Evolutionary conservation across 2,797 vertebrate species (phyloP).

Genomic region (Poeciliopsis turneri): DNA sequence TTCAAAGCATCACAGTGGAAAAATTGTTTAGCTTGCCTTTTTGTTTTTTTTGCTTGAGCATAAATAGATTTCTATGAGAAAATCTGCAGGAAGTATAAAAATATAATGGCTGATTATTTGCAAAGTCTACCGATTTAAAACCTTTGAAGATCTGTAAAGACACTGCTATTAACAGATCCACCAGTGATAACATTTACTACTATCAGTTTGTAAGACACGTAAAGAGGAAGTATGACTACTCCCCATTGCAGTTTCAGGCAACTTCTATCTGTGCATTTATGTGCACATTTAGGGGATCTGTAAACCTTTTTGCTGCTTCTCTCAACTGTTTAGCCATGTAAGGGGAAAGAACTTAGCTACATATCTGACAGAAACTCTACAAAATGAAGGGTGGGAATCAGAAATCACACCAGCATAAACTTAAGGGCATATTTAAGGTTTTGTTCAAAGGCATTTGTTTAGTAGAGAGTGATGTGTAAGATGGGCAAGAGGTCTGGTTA

Average conservation of each 20-base stretch:
- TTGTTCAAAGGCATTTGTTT: constrained; percentile 34
- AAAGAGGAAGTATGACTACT: constrained; percentile 33
- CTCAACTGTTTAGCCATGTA: constrained; percentile 15
- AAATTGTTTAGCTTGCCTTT: neutral
- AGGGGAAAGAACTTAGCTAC: constrained; percentile 15
- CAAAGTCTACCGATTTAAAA: neutral
- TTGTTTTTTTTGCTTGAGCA: neutral
- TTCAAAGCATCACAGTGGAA: neutral
- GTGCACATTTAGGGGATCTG: neutral
- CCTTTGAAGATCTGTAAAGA: neutral
- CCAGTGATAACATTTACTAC: constrained; percentile 35
- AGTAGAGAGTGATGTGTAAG: constrained; percentile 18
- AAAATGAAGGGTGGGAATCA: constrained; percentile 20
- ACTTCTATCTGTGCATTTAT: neutral
- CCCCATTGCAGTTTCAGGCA: constrained; percentile 14
- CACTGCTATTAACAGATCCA: neutral
- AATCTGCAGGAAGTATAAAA: neutral
- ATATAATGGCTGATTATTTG: neutral
- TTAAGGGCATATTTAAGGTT: constrained; percentile 36
- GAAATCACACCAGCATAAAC: constrained; percentile 29
- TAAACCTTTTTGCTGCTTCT: neutral
- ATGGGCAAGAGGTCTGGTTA: constrained; percentile 2
- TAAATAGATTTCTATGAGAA: neutral
- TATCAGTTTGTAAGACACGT: constrained; percentile 3
- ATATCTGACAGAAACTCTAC: constrained; percentile 36